phyloP scores from a whole-genome alignment of 2,113 vertebrate genomes.

The Alethe castanea region DNA sequence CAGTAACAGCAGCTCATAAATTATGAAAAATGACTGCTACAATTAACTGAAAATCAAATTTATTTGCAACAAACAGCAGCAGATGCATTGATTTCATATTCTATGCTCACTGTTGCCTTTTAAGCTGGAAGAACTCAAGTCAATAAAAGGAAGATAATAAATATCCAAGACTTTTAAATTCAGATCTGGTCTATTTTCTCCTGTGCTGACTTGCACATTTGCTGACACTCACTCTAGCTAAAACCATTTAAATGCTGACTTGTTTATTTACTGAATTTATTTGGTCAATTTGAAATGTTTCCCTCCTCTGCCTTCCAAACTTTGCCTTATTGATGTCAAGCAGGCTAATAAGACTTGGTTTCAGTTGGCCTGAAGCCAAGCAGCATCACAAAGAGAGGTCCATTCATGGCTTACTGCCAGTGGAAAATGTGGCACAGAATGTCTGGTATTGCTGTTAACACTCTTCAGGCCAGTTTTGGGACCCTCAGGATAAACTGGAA shows the following conservation, averaged over 20 bases:
- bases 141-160: slow-evolving; percentile 56
- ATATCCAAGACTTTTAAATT: slow-evolving; percentile 50
- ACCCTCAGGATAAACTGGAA: not conserved
- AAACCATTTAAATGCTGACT: slow-evolving; percentile 56
- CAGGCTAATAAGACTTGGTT: slow-evolving; percentile 16
- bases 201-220: slow-evolving; percentile 37
- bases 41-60: slow-evolving; percentile 75
- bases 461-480: not conserved
- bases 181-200: slow-evolving; percentile 59
- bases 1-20: slow-evolving; percentile 50
- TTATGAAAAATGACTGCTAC: slow-evolving; percentile 67
- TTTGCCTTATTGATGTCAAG: not conserved
- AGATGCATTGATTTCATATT: slow-evolving; percentile 68
- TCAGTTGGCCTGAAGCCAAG: not conserved
- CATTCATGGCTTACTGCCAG: not conserved
- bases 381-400: not conserved
- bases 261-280: slow-evolving; percentile 55
- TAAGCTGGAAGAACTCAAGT: slow-evolving; percentile 57
- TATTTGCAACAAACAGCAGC: slow-evolving; percentile 67
- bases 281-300: slow-evolving; percentile 40
- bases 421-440: not conserved
- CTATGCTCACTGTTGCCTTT: slow-evolving; percentile 47
- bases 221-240: slow-evolving; percentile 34
- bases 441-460: not conserved
- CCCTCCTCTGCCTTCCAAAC: slow-evolving; percentile 35